Base-by-base conservation (phyloP, 2,113 vertebrate genomes). In the Tyto alba region DNA sequence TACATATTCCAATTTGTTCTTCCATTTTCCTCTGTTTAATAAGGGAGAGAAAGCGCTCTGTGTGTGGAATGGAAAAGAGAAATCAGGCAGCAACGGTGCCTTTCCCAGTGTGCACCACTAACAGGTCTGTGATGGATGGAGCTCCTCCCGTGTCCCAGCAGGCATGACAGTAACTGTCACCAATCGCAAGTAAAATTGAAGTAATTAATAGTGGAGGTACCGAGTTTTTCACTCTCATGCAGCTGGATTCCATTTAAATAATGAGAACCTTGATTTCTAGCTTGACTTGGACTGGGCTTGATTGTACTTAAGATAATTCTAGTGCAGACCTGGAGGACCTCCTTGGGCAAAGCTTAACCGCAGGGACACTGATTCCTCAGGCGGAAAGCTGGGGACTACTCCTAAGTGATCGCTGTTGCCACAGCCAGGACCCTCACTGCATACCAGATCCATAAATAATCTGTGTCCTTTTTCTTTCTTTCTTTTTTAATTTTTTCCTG, bases 1-100 rank as follows among this genome's bases (percentile, higher is more conserved):
- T 75, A 30, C 72, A 40, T 56, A 64, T 78, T 89, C 38, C 64
- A 72, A 34, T 78, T 91, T 93, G 60, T 89, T 81, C 86, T 95
- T 66, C 83, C n/a, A 19, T 74, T 83, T 74, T 21, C 23, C 27
- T 69, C 59, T 71, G 55, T 34, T 92, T 75, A 71, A 56, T 48
- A 90, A 88, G 38, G 36, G 48, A 69, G 76, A 59, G 47, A 43
- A 85, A 60, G 62, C 0, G 3, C 55, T 69, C 6, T 2, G 63
- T 20, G 48, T 17, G 20, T 15, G 63, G 59, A 74, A 73, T 26
- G 47, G 63, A 47, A 45, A 82, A 38, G 45, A 60, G 55, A 19
- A 80, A n/a, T 19, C 48, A 29, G 30, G 48, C 13, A 19, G 62
- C 36, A 29, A 3, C 0, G 0, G 21, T 10, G 38, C 55, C 36